phyloP scores from a whole-genome alignment of 2,888 invertebrate species.

The Habroteleia sp. region DNA sequence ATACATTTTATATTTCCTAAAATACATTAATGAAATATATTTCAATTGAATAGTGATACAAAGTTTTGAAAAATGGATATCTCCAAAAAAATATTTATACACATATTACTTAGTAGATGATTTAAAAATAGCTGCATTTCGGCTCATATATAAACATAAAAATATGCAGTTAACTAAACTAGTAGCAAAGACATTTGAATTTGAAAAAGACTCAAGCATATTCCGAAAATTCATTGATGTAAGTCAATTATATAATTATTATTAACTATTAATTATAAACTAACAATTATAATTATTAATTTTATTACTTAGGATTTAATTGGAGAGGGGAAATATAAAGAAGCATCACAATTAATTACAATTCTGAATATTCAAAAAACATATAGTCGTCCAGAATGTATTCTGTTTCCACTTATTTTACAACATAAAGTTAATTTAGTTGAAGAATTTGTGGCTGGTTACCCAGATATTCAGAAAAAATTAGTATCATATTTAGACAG shows the following conservation, averaged over 20 bases:
- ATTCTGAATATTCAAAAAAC: conserved; percentile 86
- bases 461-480: conserved; percentile 85
- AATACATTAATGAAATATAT: too few species aligned
- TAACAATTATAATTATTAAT: too few species aligned
- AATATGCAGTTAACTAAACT: conserved; percentile 85
- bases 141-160: conserved; percentile 86
- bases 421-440: conserved; percentile 90
- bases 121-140: conserved; percentile 88
- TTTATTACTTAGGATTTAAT: conserved; percentile 85
- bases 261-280: too few species aligned
- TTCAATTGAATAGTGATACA: conserved; percentile 80
- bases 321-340: conserved; percentile 85
- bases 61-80: conserved; percentile 79
- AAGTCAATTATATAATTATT: too few species aligned
- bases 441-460: conserved; percentile 88
- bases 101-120: conserved; percentile 82
- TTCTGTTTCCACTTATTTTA: conserved; percentile 89
- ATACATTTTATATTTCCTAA: background rate
- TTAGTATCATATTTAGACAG: conserved; percentile 88
- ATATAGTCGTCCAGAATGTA: conserved; percentile 85
- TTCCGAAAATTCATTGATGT: conserved; percentile 81
- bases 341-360: conserved; percentile 87
- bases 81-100: conserved; percentile 77
- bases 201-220: conserved; percentile 84
- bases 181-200: conserved; percentile 85